Base-by-base conservation (phyloP, 2,888 invertebrate species). In the Pterostichus niger region DNA sequence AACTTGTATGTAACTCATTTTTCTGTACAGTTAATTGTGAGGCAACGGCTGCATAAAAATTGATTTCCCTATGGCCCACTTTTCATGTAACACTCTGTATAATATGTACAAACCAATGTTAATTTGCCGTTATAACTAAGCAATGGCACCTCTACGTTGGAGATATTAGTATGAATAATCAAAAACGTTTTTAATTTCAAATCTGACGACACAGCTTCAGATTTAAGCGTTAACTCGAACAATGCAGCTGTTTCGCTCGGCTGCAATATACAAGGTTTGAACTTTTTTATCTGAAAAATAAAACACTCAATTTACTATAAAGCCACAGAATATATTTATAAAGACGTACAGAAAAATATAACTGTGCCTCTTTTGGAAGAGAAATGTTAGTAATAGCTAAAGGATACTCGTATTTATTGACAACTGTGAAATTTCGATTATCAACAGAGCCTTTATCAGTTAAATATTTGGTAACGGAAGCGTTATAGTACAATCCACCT, bases 111-210 rank as follows among this genome's bases (percentile, higher is more conserved):
- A 87, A 93, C 93, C 90, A 91, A 88, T 88, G 91, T 90, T 87
- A 96, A 90, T 88, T 93, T 93, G 68, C 96, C 96, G 88, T 94
- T 93, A 88, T 95, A 96, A 87, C 94, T 93, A 76, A 94, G 89
- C 84, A 96, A 89, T 44, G 95, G 95, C 84, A 96, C 92, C 85
- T 92, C 91, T 85, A 95, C 93, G 52, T 92, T 91, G 35, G 96
- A 95, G 83, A 95, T 92, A 89, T 96, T 96, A 17, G 96, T 95
- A 88, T 93, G 92, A 76, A 96, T 90, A 56, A 92, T 91, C 85
- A 95, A 91, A 85, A 91, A 91, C 10, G 94, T 93, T 86, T 92
- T 92, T 84, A 94, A 90, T 87, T 93, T 93, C 84, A 94, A 89
- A 86, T 92, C 90, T 84, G 89, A 90, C 84, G 90, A 88, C 77